Evolutionary conservation across 2,888 invertebrate species (phyloP), one percentile per base, ranked within the genome.

Genomic region (Listrodromus nycthemerus): DNA sequence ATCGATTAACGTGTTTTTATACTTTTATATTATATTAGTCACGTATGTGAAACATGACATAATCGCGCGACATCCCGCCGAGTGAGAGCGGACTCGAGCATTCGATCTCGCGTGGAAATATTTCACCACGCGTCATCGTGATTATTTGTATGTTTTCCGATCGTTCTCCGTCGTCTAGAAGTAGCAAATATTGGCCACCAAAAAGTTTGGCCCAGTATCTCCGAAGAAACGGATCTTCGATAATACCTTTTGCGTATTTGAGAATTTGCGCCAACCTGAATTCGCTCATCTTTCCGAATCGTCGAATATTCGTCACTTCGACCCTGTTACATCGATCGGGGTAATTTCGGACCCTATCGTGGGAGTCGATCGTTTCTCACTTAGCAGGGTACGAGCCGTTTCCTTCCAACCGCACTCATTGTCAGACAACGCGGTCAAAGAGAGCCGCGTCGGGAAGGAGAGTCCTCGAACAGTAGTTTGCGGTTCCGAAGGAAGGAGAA

Each of bases 401-500:
- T 61, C 58, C 58, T 16, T 27, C 58, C 27, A 33, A 77, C 41
- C 73, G 27, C 27, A 45, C 27, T n/a, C 73, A 61, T 73, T 61
- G 73, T 61, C 30, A 61, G 27, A 21, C 4, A 30, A 30, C 27
- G 3, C 27, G 0, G 73, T 73, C 73, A 74, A 74, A 61, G 73
- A 19, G 24, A 45, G 61, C 61, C 73, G 73, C 76, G 50, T 21
- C 16, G 52, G 50, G 30, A 66, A 66, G 58, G 10, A 16, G 45
- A 50, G 27, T 13, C 21, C 37, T 48, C 74, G 74, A 63, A 71
- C 13, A 19, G 37, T 30, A 13, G 37, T 30, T 30, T 48, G 73
- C 63, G 73, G 63, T 74, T 61, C 21, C 85, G 88, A 65, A 87
- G 81, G 82, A 86, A 85, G 87, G 85, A 82, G 86, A 86, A 85